Evolutionary conservation across 1,140 invertebrate genomes (phyloP), one percentile per base, ranked within the genome.

Genomic region (Gyrodactylus bullatarudis): DNA sequence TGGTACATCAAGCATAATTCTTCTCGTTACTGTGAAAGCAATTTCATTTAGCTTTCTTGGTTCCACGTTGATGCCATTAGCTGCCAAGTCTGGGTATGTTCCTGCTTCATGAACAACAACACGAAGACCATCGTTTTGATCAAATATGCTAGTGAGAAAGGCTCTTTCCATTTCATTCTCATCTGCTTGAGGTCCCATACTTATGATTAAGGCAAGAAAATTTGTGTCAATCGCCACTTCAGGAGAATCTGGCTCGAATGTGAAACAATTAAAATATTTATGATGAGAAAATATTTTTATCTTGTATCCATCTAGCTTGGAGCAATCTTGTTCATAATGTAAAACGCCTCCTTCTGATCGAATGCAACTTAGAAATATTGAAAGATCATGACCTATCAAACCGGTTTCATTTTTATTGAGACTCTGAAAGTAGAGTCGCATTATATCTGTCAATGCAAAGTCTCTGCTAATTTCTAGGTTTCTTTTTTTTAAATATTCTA

Each of bases 201-300:
- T 23, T 23, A 71, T 24, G 24, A 71, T 71, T 20, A 71, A 1
- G 21, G 21, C 70, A 1, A 71, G 26, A 21, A 71, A 23, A 26
- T 71, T 24, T 20, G 24, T 21, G 24, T 71, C 24, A 23, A 20
- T 23, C 24, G 70, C 21, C 8, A 71, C 70, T 23, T 71, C 2
- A 25, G 23, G 1, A 20, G 2, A 16, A 25, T n/a, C 24, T 71
- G 70, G 70, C 24, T 71, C 70, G n/a, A 71, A 71, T 25, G 70
- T 71, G 70, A 25, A 71, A 25, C 70, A 71, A n/a, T 71, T 71
- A 25, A 71, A 71, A 26, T 71, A 24, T 26, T 71, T 24, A 26
- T 71, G 70, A 71, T 71, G 70, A 25, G 70, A 26, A 19, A 71
- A 71, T 24, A 8, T 1, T 71, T 71, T 71, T 1, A 71, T 71